A percentile compares a stretch with the other conserved stretches of the same genome.
Conservation (phyloP, 2,113 vertebrate genomes). For the Phaetusa simplex region DNA sequence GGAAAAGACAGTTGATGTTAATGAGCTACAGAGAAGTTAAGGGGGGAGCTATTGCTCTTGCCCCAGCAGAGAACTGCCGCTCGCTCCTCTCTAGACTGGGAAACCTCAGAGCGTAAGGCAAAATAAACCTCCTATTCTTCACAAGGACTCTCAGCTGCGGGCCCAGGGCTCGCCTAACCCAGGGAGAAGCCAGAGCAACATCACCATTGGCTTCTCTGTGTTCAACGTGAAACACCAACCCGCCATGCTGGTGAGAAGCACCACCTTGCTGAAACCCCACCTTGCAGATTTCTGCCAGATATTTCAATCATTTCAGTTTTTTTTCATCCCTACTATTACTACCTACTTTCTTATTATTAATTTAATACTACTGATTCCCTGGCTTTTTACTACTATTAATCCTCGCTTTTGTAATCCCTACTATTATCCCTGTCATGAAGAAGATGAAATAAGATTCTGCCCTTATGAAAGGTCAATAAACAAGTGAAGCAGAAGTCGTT, state of each 20-base stretch:
- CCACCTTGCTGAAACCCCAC: background rate
- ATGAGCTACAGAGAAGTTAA: background rate
- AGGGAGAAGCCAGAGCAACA: background rate
- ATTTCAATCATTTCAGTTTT: background rate
- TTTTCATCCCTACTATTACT: background rate
- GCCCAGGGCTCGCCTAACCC: background rate
- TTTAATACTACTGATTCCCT: background rate
- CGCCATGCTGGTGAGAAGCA: fast-evolving
- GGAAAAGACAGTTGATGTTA: background rate
- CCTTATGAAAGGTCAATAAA: background rate
- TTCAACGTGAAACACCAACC: background rate
- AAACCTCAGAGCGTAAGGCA: background rate
- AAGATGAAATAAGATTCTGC: background rate
- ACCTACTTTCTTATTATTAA: background rate
- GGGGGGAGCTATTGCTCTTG: background rate
- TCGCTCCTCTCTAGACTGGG: background rate
- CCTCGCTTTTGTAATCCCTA: background rate
- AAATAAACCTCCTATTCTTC: background rate
- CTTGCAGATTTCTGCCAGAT: background rate
- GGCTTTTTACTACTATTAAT: background rate
- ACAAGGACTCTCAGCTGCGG: background rate
- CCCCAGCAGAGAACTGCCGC: background rate
- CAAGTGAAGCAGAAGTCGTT: background rate
- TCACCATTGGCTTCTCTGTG: background rate
- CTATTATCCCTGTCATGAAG: background rate